These are phyloP conservation scores for Aphelinus certus DNA, from an alignment of 1,140 invertebrate genomes.

Conservation along the genomic window DNA sequence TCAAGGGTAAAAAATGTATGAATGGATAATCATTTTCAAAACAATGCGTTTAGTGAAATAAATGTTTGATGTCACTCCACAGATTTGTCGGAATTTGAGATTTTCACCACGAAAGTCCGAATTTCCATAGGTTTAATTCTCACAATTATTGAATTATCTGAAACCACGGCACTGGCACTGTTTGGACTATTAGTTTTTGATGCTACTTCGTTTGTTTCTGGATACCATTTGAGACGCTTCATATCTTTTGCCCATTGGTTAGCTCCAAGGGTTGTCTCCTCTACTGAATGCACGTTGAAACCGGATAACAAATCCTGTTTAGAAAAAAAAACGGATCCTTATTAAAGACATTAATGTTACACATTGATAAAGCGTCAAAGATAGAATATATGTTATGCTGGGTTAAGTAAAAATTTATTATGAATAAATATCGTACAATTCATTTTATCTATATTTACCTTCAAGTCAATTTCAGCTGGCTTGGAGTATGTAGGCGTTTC, in stretches of 20 bases:
- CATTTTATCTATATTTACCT: conserved; percentile 51
- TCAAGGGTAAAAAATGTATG: too few relatives aligned
- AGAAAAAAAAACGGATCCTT: neutral
- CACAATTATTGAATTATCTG: neutral
- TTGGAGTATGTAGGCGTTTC: conserved; percentile 72
- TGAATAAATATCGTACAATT: too few relatives aligned
- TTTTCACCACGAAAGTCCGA: conserved; percentile 24
- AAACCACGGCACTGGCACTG: neutral
- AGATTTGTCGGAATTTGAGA: neutral
- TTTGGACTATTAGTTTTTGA: neutral
- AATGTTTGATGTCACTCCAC: too few relatives aligned
- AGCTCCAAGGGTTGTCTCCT: conserved; percentile 74
- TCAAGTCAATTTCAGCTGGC: conserved; percentile 68
- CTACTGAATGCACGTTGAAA: conserved; percentile 66
- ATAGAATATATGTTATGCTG: too few relatives aligned
- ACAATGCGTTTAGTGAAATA: too few relatives aligned
- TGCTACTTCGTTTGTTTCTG: conserved; percentile 2
- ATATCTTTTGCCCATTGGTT: conserved; percentile 70
- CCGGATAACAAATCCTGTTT: conserved; percentile 59
- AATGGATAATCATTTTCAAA: too few relatives aligned
- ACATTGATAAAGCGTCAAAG: too few relatives aligned
- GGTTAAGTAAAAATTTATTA: too few relatives aligned
- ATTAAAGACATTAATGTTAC: too few relatives aligned
- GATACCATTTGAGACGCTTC: conserved; percentile 59
- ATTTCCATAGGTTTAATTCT: conserved; percentile 29